These are phyloP conservation scores for Stramonita haemastoma DNA, from an alignment of 2,888 invertebrate genomes.

Conservation along the genomic window DNA sequence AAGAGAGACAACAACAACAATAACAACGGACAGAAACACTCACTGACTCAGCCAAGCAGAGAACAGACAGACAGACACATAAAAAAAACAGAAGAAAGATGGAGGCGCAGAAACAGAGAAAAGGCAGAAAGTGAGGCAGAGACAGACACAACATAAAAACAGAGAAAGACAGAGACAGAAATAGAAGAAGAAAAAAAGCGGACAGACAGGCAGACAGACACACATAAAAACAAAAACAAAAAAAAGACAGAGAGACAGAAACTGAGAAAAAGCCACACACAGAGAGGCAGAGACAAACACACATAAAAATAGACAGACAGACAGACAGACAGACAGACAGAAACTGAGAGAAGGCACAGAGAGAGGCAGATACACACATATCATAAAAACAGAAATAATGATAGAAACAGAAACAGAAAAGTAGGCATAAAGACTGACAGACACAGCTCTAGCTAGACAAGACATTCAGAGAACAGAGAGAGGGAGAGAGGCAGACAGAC, in stretches of 20 bases:
- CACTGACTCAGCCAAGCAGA: no score
- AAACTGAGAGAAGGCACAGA: background rate
- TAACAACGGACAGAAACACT: no score
- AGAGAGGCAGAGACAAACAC: background rate
- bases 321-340: background rate
- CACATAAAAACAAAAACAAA: background rate
- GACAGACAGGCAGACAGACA: background rate
- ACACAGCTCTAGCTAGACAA: background rate
- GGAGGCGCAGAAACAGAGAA: no score
- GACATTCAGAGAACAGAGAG: background rate
- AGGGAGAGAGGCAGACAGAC: background rate
- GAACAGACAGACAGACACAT: no score
- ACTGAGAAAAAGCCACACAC: background rate
- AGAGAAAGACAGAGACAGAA: no score
- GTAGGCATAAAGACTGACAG: background rate
- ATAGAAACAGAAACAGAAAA: background rate
- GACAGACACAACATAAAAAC: no score
- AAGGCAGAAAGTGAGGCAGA: no score
- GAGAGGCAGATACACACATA: background rate
- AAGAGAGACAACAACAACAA: no score
- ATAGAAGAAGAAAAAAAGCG: background rate
- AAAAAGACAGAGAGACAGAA: background rate
- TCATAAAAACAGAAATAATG: background rate
- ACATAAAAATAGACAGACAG: no score
- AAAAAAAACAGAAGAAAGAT: no score